phyloP scores from a whole-genome alignment of 2,113 vertebrate genomes.

The Tachysurus vachellii region DNA sequence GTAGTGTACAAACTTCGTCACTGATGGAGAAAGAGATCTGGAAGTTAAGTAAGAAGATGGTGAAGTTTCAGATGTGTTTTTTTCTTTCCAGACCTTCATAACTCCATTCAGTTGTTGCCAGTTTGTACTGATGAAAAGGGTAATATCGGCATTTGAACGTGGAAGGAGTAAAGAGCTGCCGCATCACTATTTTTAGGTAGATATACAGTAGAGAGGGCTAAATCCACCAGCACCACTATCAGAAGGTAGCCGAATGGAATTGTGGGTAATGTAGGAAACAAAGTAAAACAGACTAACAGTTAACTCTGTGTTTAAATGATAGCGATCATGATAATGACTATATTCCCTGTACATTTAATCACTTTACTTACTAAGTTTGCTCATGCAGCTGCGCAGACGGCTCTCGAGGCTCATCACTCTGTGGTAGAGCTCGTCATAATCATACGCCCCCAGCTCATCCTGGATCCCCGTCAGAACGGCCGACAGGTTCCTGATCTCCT shows the following conservation, averaged over 20 bases:
- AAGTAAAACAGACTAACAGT: not conserved
- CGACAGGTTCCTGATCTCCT: conserved; percentile 95
- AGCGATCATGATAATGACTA: not conserved
- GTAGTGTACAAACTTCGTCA: not conserved
- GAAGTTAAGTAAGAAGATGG: not conserved
- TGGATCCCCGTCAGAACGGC: conserved; percentile 89
- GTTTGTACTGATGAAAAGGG: not conserved
- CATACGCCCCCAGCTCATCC: conserved; percentile 94
- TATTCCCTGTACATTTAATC: not conserved
- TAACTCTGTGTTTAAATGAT: not conserved
- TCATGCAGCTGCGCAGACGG: conserved; percentile 95
- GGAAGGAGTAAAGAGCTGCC: not conserved
- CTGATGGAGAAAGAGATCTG: not conserved
- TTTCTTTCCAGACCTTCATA: not conserved
- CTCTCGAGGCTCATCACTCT: conserved; percentile 88
- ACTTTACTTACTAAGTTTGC: conserved; percentile 93
- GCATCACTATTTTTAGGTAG: not conserved
- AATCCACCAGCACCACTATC: not conserved
- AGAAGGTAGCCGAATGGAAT: not conserved
- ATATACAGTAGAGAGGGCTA: not conserved
- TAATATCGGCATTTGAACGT: not conserved
- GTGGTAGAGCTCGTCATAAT: conserved; percentile 95
- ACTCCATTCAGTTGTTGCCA: not conserved
- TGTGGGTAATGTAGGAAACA: not conserved
- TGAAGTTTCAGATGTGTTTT: not conserved